A percentile compares a stretch with the other conserved stretches of the same genome.
These are phyloP conservation scores for Chaetodon auriga DNA, from an alignment of 2,113 vertebrate species.

Conservation along the genomic window DNA sequence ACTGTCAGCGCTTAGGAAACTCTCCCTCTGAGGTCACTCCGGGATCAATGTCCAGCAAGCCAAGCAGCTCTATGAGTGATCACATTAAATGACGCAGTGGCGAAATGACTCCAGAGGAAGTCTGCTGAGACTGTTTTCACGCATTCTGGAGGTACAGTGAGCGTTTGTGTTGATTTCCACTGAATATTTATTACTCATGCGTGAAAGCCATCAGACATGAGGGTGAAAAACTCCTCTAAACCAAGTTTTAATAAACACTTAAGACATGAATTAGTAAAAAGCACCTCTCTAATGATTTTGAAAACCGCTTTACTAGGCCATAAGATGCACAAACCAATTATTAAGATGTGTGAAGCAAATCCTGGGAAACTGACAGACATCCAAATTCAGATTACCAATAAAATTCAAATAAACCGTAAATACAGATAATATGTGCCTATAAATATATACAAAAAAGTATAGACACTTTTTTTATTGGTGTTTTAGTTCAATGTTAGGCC, in stretches of 20 bases:
- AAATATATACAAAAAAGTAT: constrained; percentile 84
- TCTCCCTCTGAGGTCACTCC: neutral
- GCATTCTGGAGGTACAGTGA: constrained; percentile 24
- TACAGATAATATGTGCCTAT: constrained; percentile 77
- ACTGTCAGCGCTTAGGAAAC: constrained; percentile 17
- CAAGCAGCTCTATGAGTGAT: neutral
- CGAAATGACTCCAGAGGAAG: neutral
- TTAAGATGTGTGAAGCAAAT: constrained; percentile 55
- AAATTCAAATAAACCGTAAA: constrained; percentile 76
- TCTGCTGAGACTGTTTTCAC: neutral
- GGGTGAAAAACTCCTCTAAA: constrained; percentile 50
- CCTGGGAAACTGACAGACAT: constrained; percentile 61
- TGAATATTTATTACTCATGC: constrained; percentile 36
- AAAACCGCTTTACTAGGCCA: constrained; percentile 58
- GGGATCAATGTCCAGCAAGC: neutral
- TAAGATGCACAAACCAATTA: constrained; percentile 51
- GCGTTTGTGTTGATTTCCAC: constrained; percentile 12
- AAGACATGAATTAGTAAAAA: constrained; percentile 74
- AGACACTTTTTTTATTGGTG: constrained; percentile 74
- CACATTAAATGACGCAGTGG: neutral
- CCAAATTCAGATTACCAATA: constrained; percentile 70
- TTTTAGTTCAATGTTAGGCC: constrained; percentile 78
- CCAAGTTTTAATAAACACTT: constrained; percentile 58
- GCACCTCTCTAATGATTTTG: constrained; percentile 46
- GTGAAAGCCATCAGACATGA: constrained; percentile 30